Conservation (phyloP, 64 coral and sea anemone genomes). For the Dendronephthya gigantea region DNA sequence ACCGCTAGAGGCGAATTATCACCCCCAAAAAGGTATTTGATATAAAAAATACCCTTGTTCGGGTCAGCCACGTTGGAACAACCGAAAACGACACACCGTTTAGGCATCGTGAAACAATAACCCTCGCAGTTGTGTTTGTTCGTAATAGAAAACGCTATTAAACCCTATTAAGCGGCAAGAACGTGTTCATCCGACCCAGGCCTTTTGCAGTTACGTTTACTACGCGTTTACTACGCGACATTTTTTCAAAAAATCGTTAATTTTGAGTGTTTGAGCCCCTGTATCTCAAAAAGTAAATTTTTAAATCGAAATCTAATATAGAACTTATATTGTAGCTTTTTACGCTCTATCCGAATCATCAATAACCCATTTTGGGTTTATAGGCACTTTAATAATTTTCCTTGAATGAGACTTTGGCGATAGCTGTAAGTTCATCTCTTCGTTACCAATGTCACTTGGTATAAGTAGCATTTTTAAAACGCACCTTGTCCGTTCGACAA, state of each 20-base stretch:
- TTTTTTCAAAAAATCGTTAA: neutral
- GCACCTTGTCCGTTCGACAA: too few relatives aligned
- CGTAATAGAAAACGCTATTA: too few relatives aligned
- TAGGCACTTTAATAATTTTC: neutral
- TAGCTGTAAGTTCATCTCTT: too few relatives aligned
- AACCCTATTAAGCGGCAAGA: neutral
- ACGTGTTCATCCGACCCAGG: too few relatives aligned
- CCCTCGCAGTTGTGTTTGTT: neutral
- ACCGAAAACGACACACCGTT: neutral
- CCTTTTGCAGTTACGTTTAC: neutral
- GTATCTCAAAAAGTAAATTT: neutral
- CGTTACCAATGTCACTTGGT: too few relatives aligned
- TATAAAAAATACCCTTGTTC: neutral
- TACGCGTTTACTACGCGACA: neutral
- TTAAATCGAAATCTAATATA: neutral
- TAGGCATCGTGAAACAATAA: neutral
- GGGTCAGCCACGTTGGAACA: neutral
- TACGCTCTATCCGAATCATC: neutral
- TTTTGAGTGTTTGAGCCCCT: neutral
- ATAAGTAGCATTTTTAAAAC: too few relatives aligned
- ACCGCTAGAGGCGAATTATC: neutral
- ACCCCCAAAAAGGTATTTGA: neutral
- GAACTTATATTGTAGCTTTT: neutral
- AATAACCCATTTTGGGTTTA: neutral
- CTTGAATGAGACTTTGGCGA: too few relatives aligned